Conservation (phyloP, 2,797 vertebrate species). For the Silurus aristotelis region DNA sequence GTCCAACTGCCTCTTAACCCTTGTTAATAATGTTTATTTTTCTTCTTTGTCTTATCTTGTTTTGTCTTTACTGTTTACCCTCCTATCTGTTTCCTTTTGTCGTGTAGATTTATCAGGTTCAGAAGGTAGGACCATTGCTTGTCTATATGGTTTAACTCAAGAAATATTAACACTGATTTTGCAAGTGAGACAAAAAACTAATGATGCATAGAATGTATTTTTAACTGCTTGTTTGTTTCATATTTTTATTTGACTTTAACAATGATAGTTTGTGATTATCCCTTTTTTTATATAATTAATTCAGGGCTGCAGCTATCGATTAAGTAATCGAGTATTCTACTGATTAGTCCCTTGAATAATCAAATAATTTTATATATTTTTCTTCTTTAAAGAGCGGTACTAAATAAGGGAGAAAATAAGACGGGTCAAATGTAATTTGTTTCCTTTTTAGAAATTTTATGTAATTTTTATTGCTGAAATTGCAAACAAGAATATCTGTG, state of each 20-base stretch:
- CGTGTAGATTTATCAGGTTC: constrained; percentile 93
- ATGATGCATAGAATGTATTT: neutral
- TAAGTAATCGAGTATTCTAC: no score
- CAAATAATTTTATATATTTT: no score
- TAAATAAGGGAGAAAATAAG: no score
- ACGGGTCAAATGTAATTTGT: no score
- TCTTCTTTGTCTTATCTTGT: neutral
- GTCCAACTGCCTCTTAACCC: no score
- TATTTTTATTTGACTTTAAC: neutral
- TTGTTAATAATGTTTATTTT: neutral
- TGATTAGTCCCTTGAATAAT: no score
- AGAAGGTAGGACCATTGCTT: constrained; percentile 86
- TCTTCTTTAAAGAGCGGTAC: no score
- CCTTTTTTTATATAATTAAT: neutral
- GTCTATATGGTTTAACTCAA: constrained; percentile 22
- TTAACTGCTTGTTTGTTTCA: neutral
- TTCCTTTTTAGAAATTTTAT: no score
- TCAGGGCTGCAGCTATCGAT: no score
- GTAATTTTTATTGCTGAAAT: no score
- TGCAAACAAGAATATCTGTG: no score
- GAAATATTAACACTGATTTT: neutral
- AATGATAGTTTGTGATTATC: neutral
- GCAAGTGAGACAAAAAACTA: neutral
- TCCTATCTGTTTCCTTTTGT: constrained; percentile 41
- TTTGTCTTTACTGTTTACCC: constrained; percentile 27